Evolutionary conservation across 1,140 invertebrate genomes (phyloP).

Genomic region (Drosophila pallidifrons): DNA sequence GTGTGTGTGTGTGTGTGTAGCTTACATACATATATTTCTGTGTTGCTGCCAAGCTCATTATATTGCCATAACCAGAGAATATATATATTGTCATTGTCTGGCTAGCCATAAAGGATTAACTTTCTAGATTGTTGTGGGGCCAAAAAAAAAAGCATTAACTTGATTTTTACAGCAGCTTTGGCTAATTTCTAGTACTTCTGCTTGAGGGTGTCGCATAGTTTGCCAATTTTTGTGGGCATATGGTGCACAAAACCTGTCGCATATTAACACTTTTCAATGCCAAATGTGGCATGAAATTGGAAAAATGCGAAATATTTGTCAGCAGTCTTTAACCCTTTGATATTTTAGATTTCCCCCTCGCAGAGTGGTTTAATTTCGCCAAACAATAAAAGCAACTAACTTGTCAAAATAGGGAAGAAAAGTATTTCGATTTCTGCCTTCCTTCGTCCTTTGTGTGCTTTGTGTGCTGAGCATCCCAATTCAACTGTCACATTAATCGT

Average conservation of each 20-base stretch:
- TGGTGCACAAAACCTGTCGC: constrained; percentile 62
- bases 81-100: constrained; percentile 49
- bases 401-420: constrained; percentile 52
- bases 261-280: constrained; percentile 71
- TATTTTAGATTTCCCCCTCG: constrained; percentile 3
- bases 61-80: constrained; percentile 70
- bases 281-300: constrained; percentile 81
- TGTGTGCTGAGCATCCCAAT: constrained; percentile 54
- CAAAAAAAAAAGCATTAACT: constrained; percentile 66
- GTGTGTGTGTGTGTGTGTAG: constrained; percentile 34
- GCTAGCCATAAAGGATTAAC: constrained; percentile 64
- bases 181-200: constrained; percentile 54
- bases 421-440: constrained; percentile 26
- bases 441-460: constrained; percentile 1
- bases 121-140: constrained; percentile 58
- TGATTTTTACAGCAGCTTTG: constrained; percentile 62
- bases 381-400: constrained; percentile 72
- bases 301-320: constrained; percentile 54
- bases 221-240: constrained; percentile 50
- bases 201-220: constrained; percentile 18
- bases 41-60: constrained; percentile 66
- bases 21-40: not conserved
- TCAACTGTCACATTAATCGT: constrained; percentile 84
- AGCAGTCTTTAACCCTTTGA: constrained; percentile 70
- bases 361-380: constrained; percentile 65